Base-by-base conservation (phyloP, 92 coral and sea anemone species). In the Desmophyllum pertusum region DNA sequence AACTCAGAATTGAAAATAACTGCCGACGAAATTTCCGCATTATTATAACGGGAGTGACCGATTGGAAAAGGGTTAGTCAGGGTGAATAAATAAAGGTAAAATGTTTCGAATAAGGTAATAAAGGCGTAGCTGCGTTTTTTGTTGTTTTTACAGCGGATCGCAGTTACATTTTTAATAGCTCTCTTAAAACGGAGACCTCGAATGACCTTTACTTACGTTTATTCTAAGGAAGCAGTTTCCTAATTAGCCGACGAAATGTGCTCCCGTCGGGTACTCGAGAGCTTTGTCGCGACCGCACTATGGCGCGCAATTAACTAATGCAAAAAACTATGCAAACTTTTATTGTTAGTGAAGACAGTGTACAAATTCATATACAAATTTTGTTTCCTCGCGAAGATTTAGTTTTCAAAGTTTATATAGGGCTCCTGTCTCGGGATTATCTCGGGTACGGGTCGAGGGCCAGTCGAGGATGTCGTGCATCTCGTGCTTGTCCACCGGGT, bases 401-500 rank as follows among this genome's bases (percentile, higher is more conserved):
- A 55, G 63, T 27, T 59, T 25, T 59, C 65, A 59, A 23, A 23
- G n/a, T 27, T 59, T 27, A 25, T n/a, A n/a, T n/a, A n/a, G n/a
- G n/a, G n/a, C 63, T 2, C 48, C 10, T 48, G 53, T 13, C 2
- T 13, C 21, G 21, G 53, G 53, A 15, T 15, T 48, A 48, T 15
- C 17, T 48, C 19, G 53, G 53, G 53, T 59, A n/a, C 18, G 18
- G 55, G 55, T 50, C 55, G 13, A 50, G 13, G 18, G 13, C 55
- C 18, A 21, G 55, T 6, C 55, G 55, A 50, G 27, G 45, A 67
- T 18, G 35, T 66, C 71, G 37, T 35, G 70, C 70, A 79, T 79
- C 78, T 72, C 86, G 86, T 82, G 86, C 79, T 50, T 19, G 31
- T 48, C 55, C 36, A 30, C 30, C 37, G 43, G 86, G 86, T 82